phyloP scores from a whole-genome alignment of 1,140 invertebrate genomes.

The Brachystomella parvula region DNA sequence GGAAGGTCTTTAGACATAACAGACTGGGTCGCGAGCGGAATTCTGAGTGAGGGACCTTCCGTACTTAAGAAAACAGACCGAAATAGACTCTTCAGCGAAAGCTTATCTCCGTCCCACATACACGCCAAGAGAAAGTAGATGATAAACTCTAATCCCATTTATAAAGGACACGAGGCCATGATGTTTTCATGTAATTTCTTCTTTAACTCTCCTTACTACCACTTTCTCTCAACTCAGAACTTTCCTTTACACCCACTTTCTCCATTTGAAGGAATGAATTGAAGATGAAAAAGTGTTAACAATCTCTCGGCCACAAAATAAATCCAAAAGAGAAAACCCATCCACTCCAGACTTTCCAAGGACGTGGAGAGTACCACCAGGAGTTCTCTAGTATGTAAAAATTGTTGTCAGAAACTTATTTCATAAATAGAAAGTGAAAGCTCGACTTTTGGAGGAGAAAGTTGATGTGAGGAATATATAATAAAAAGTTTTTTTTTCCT shows the following conservation, averaged over 20 bases:
- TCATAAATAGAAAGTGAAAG: slow-evolving; percentile 12
- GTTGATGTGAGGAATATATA: background rate
- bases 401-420: background rate
- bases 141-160: background rate
- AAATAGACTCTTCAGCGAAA: background rate
- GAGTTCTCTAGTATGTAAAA: background rate
- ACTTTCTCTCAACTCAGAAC: background rate
- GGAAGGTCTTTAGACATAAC: no score
- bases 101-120: background rate
- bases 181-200: no score
- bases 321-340: background rate
- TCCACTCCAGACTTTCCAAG: background rate
- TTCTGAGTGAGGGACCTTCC: no score
- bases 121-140: background rate
- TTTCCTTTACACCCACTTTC: no score
- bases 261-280: no score
- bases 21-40: no score
- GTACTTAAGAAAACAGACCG: no score
- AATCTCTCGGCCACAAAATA: background rate
- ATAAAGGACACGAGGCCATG: no score
- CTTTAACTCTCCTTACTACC: no score
- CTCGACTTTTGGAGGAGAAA: background rate
- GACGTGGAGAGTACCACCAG: background rate
- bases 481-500: background rate
- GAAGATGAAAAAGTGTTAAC: no score